Evolutionary conservation across 2,113 vertebrate genomes (phyloP).

Genomic region (Siniperca chuatsi): DNA sequence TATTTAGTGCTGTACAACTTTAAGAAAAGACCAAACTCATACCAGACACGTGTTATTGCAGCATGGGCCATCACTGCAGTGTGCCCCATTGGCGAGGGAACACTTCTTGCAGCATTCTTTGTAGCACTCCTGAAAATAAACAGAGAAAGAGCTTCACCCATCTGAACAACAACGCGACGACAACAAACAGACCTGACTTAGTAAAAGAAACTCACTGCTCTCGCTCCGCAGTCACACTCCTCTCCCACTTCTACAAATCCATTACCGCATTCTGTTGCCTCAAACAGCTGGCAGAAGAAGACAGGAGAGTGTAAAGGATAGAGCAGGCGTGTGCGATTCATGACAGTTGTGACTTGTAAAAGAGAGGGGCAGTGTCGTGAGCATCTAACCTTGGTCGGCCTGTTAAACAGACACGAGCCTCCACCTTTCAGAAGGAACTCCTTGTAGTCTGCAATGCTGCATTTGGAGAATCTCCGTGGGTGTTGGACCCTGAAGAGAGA

Average conservation of each 20-base stretch:
- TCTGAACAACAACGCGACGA: not conserved
- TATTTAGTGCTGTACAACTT: not conserved
- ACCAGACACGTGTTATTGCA: slow-evolving; percentile 96
- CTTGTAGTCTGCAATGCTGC: slow-evolving; percentile 96
- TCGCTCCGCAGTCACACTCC: slow-evolving; percentile 96
- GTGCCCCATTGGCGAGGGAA: slow-evolving; percentile 95
- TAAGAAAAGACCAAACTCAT: slow-evolving; percentile 57
- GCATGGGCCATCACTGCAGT: slow-evolving; percentile 97
- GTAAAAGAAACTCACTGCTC: slow-evolving; percentile 84
- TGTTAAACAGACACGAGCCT: slow-evolving; percentile 97
- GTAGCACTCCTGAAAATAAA: slow-evolving; percentile 90
- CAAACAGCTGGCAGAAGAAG: slow-evolving; percentile 89
- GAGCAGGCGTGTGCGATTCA: not conserved
- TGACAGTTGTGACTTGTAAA: not conserved
- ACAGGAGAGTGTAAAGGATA: slow-evolving; percentile 5
- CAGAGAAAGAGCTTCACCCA: slow-evolving; percentile 2
- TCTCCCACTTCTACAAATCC: slow-evolving; percentile 97
- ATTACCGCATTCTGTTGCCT: slow-evolving; percentile 94
- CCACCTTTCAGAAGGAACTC: slow-evolving; percentile 95
- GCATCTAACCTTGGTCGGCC: slow-evolving; percentile 91
- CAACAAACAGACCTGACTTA: slow-evolving; percentile 10
- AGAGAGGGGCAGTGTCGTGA: not conserved
- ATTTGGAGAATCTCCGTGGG: slow-evolving; percentile 95
- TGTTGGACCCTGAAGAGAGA: slow-evolving; percentile 89
- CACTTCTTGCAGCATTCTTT: slow-evolving; percentile 98